phyloP scores from a whole-genome alignment of 2,113 vertebrate genomes.

The Trematomus loennbergii region DNA sequence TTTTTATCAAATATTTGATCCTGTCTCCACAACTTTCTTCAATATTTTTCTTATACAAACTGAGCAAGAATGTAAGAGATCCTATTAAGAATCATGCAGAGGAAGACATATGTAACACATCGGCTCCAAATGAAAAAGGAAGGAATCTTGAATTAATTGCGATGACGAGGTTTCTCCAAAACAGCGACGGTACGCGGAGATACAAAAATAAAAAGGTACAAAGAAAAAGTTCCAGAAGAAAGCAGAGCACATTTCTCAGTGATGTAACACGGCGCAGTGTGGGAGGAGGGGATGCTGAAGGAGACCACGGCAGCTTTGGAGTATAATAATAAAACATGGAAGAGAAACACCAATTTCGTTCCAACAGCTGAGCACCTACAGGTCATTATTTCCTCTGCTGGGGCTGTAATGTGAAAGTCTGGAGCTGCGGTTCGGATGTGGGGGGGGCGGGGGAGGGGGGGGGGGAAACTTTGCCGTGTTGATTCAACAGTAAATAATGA shows the following conservation, averaged over 20 bases:
- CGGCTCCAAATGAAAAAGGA: background rate
- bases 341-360: conserved; percentile 85
- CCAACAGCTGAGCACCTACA: conserved; percentile 85
- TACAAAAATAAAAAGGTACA: conserved; percentile 50
- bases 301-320: conserved; percentile 66
- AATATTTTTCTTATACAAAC: too few species aligned
- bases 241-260: conserved; percentile 70
- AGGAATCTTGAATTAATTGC: background rate
- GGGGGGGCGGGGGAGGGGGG: conserved; percentile 17
- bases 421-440: conserved; percentile 9
- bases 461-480: conserved; percentile 69
- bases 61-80: background rate
- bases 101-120: background rate
- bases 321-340: conserved; percentile 78
- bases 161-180: conserved; percentile 46
- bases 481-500: conserved; percentile 83
- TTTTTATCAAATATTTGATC: background rate
- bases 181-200: conserved; percentile 9
- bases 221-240: conserved; percentile 39
- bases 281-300: conserved; percentile 50
- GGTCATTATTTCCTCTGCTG: conserved; percentile 85
- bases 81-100: background rate
- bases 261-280: conserved; percentile 84
- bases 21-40: background rate
- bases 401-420: conserved; percentile 70